Evolutionary conservation across 53 echinoderm and acorn worm genomes (phyloP).

Genomic region (Actinopyga echinites): DNA sequence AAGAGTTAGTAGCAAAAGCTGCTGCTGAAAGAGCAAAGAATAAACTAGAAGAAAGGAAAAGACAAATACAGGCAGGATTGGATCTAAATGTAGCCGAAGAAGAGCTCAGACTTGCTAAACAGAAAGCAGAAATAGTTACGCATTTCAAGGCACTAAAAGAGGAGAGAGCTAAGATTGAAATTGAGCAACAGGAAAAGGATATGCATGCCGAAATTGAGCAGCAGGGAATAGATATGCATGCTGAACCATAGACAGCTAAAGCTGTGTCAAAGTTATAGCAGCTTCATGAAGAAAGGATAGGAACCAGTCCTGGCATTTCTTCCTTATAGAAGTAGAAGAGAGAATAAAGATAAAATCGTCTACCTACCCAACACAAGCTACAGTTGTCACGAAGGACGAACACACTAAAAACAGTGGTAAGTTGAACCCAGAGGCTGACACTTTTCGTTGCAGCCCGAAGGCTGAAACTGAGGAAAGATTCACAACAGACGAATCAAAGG

Average conservation of each 20-base stretch:
- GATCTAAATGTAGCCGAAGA: slow-evolving; percentile 48
- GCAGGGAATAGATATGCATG: not conserved
- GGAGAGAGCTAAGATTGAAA: slow-evolving; percentile 15
- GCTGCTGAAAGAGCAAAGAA: slow-evolving; percentile 24
- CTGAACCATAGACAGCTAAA: slow-evolving; percentile 6
- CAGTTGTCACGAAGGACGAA: not conserved
- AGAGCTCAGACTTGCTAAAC: slow-evolving; percentile 48
- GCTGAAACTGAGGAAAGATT: too few relatives aligned
- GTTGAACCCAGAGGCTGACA: not conserved
- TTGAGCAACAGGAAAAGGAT: slow-evolving; percentile 27
- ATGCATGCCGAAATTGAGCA: slow-evolving; percentile 31
- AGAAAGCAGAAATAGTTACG: slow-evolving; percentile 33
- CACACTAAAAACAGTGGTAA: not conserved
- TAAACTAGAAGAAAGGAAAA: slow-evolving; percentile 52
- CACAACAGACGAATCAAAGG: too few relatives aligned
- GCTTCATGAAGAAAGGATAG: not conserved
- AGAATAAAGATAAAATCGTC: not conserved
- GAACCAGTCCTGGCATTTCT: not conserved
- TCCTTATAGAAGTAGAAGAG: not conserved
- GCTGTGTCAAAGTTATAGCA: not conserved
- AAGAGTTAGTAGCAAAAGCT: slow-evolving; percentile 35
- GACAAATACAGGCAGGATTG: not conserved
- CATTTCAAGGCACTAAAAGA: slow-evolving; percentile 42
- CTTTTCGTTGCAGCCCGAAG: not conserved
- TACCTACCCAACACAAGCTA: not conserved